A percentile compares a stretch with the other conserved stretches of the same genome.
Conservation (phyloP, 2,888 invertebrate species). For the Drosophila suboccidentalis region DNA sequence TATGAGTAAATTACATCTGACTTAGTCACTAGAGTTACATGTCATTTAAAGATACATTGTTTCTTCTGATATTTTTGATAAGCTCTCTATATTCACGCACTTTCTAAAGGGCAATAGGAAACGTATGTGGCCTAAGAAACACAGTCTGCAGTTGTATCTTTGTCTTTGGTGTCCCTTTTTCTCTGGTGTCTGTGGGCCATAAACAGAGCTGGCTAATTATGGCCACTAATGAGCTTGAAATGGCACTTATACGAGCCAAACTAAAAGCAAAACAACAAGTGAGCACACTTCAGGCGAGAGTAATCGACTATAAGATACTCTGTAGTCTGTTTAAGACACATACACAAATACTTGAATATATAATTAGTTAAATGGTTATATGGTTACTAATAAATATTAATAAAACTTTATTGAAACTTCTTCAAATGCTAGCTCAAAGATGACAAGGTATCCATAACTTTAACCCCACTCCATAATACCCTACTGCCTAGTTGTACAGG, state of each 20-base stretch:
- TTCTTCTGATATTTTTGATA: neutral
- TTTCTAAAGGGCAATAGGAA: slow-evolving; percentile 1
- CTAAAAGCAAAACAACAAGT: slow-evolving; percentile 26
- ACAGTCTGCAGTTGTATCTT: slow-evolving; percentile 33
- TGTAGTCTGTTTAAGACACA: neutral
- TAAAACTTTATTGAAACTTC: no score
- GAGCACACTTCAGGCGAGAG: neutral
- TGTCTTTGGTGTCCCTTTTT: slow-evolving; percentile 32
- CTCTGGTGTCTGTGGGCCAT: slow-evolving; percentile 72
- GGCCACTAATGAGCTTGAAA: slow-evolving; percentile 80
- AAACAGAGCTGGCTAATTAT: slow-evolving; percentile 76
- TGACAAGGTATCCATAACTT: neutral
- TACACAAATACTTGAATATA: no score
- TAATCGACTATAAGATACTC: neutral
- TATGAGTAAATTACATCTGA: neutral
- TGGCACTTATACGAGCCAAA: slow-evolving; percentile 71
- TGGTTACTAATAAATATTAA: no score
- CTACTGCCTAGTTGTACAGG: neutral
- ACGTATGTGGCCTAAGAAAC: slow-evolving; percentile 3
- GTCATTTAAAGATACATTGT: no score
- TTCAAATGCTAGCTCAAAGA: neutral
- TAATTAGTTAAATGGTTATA: no score
- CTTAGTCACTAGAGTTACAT: neutral
- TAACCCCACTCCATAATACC: neutral
- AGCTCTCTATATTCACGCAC: neutral